Evolutionary conservation across 2,888 invertebrate species (phyloP).

Genomic region (Belgica antarctica): DNA sequence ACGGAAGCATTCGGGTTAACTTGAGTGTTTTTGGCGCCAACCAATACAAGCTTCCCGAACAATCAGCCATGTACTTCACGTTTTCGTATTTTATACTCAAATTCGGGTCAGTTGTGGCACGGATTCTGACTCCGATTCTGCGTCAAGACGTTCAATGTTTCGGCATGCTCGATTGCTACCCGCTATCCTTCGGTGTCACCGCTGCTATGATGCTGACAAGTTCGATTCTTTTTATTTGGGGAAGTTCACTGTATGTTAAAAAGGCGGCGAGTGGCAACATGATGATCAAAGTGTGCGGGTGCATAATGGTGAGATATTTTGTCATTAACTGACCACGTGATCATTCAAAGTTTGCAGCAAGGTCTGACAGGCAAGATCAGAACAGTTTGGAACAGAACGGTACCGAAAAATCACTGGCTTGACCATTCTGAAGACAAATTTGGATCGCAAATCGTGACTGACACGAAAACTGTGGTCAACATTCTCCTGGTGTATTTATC

Average conservation of each 20-base stretch:
- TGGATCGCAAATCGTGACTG: conserved; percentile 65
- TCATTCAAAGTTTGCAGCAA: too few relatives aligned
- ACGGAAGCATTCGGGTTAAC: conserved; percentile 81
- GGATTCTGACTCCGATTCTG: conserved; percentile 70
- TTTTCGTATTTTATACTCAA: conserved; percentile 70
- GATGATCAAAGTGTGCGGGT: conserved; percentile 57
- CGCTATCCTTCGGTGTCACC: conserved; percentile 73
- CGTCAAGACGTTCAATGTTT: conserved; percentile 67
- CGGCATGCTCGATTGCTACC: conserved; percentile 66
- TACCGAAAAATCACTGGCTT: conserved; percentile 71
- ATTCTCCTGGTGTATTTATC: conserved; percentile 80
- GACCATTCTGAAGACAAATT: conserved; percentile 77
- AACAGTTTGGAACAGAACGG: neutral
- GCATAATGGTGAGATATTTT: conserved; percentile 26
- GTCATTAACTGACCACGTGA: too few relatives aligned
- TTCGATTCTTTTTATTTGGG: conserved; percentile 61
- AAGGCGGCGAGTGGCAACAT: conserved; percentile 69
- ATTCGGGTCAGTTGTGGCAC: conserved; percentile 69
- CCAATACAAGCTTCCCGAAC: conserved; percentile 64
- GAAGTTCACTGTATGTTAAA: conserved; percentile 63
- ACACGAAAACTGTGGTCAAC: conserved; percentile 72
- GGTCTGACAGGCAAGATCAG: conserved; percentile 52
- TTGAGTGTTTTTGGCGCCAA: conserved; percentile 80
- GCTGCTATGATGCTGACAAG: conserved; percentile 66
- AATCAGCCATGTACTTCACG: conserved; percentile 70